Evolutionary conservation across 2,113 vertebrate genomes (phyloP).

Genomic region (Psilopsiagon aurifrons): DNA sequence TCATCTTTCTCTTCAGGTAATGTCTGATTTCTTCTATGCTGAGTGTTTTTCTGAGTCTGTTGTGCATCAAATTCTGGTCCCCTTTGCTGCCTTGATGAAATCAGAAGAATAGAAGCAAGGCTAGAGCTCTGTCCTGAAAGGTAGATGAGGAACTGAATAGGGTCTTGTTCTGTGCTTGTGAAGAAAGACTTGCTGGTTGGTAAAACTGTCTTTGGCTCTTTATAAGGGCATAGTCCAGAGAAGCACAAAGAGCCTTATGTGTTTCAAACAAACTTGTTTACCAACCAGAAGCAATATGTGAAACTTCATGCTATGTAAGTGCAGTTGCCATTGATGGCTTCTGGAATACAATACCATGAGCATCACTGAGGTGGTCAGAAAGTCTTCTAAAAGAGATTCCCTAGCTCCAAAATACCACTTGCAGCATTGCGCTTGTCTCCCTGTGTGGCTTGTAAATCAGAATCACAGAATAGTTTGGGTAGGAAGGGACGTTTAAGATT

Average conservation of each 20-base stretch:
- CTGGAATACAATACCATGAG: neutral
- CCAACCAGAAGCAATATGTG: neutral
- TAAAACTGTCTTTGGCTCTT: neutral
- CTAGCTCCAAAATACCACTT: neutral
- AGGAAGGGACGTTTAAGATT: neutral
- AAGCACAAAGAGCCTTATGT: neutral
- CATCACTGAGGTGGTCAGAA: neutral
- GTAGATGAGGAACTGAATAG: neutral
- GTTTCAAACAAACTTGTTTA: neutral
- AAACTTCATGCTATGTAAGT: neutral
- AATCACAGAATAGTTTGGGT: neutral
- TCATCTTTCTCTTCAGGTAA: conserved; percentile 85
- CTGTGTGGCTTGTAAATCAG: neutral
- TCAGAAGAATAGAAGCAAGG: neutral
- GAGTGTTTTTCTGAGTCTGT: neutral
- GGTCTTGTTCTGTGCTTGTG: neutral
- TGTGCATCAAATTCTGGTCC: neutral
- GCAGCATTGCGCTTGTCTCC: neutral
- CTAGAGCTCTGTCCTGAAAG: neutral
- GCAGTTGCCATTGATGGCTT: neutral
- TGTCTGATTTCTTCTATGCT: neutral
- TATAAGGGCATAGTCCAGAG: neutral
- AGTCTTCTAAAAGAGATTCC: neutral
- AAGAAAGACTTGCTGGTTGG: neutral
- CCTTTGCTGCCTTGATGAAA: accelerated